These are phyloP conservation scores for Anthopleura xanthogrammica DNA, from an alignment of 92 coral and sea anemone genomes.

Conservation along the genomic window DNA sequence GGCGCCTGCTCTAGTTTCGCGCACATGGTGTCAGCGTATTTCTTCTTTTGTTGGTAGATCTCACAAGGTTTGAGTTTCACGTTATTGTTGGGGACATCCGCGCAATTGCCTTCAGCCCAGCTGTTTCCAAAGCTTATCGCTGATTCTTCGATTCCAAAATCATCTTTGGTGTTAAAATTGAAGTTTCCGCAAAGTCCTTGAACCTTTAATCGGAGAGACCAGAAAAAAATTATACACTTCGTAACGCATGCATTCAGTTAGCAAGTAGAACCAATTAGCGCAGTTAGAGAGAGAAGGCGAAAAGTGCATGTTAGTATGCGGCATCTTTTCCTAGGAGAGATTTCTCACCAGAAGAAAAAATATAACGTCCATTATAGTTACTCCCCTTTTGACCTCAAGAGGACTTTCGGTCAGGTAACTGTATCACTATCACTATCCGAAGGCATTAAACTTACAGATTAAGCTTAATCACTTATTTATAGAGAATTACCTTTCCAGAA, in stretches of 20 bases:
- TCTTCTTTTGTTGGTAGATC: constrained; percentile 52
- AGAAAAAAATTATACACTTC: too few species aligned
- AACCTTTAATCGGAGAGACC: constrained; percentile 11
- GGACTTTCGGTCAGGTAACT: too few species aligned
- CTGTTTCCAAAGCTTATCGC: constrained; percentile 60
- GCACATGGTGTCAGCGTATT: constrained; percentile 52
- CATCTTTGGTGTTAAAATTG: constrained; percentile 65
- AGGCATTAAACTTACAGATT: not conserved
- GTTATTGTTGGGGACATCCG: constrained; percentile 40
- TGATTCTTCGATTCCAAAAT: constrained; percentile 59
- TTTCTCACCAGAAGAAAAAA: too few species aligned
- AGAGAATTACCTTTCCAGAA: constrained; percentile 48
- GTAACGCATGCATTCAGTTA: too few species aligned
- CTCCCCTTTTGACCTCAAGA: too few species aligned
- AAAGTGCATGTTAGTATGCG: too few species aligned
- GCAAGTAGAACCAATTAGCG: too few species aligned
- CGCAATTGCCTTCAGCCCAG: constrained; percentile 56
- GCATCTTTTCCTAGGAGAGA: too few species aligned
- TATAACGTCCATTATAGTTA: too few species aligned
- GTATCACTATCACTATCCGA: too few species aligned
- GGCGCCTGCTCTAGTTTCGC: constrained; percentile 56
- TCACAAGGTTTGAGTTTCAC: constrained; percentile 58
- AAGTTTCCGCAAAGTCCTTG: constrained; percentile 71
- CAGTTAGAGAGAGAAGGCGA: too few species aligned
- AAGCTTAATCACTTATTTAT: not conserved